Evolutionary conservation across 2,888 invertebrate genomes (phyloP).

Genomic region (Polymixis flavicincta): DNA sequence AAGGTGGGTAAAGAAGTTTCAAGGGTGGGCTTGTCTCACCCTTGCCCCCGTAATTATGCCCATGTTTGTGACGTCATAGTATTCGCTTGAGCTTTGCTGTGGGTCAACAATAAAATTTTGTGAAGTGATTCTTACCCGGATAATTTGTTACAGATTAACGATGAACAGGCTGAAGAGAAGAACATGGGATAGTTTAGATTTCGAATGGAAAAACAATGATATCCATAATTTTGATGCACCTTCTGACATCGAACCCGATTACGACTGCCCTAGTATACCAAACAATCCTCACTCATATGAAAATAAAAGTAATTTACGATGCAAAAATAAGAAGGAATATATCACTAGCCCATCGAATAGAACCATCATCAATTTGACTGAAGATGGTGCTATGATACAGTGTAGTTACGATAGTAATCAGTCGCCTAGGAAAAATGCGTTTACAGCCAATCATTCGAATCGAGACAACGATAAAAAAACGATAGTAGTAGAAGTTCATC

Average conservation of each 20-base stretch:
- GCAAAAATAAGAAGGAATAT: conserved; percentile 80
- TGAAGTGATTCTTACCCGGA: conserved; percentile 22
- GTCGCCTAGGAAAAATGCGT: conserved; percentile 83
- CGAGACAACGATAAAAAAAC: conserved; percentile 90
- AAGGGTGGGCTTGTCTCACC: too few species aligned
- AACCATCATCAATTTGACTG: conserved; percentile 93
- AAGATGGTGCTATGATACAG: conserved; percentile 93
- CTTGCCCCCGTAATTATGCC: too few species aligned
- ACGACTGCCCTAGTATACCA: conserved; percentile 87
- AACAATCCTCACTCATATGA: conserved; percentile 87
- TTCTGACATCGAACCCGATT: conserved; percentile 88
- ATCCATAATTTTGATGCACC: conserved; percentile 88
- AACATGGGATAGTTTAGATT: conserved; percentile 92
- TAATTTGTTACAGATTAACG: conserved; percentile 80
- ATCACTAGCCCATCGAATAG: conserved; percentile 90
- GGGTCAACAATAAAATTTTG: background rate
- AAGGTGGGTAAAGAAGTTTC: too few species aligned
- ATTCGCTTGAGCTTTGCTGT: background rate
- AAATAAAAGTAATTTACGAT: conserved; percentile 80
- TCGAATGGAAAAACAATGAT: conserved; percentile 89
- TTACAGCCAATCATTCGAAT: conserved; percentile 78
- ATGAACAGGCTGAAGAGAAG: conserved; percentile 86
- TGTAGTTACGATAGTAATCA: conserved; percentile 90
- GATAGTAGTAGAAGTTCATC: conserved; percentile 94
- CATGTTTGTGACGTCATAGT: background rate